These are phyloP conservation scores for Progne subis DNA, from an alignment of 2,113 vertebrate species.

Conservation along the genomic window DNA sequence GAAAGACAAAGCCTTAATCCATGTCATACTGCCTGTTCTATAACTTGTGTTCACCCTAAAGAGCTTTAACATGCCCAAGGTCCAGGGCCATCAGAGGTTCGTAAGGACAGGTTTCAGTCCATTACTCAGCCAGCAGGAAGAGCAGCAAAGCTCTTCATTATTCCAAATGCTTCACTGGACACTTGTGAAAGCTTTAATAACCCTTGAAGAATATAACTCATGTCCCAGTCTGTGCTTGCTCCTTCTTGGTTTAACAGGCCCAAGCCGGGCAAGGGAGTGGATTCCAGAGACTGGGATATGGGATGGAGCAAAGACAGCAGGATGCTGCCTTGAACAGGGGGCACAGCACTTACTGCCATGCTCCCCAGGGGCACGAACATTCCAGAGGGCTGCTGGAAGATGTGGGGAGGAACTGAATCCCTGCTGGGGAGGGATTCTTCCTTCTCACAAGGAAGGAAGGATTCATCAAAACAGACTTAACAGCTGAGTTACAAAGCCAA, in stretches of 20 bases:
- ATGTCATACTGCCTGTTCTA: background rate
- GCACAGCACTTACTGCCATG: fast-evolving
- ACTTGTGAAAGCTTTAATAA: background rate
- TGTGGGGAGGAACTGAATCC: background rate
- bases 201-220: background rate
- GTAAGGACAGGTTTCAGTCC: background rate
- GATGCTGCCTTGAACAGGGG: fast-evolving
- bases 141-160: background rate
- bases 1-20: background rate
- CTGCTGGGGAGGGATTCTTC: background rate
- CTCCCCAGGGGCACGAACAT: background rate
- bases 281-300: fast-evolving
- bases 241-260: background rate
- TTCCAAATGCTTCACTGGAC: background rate
- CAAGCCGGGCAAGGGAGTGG: background rate
- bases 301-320: background rate
- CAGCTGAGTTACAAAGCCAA: background rate
- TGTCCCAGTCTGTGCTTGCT: background rate
- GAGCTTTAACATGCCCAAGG: background rate
- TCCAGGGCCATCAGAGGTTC: background rate
- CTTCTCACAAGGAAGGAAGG: background rate
- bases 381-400: background rate
- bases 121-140: background rate
- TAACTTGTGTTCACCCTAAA: background rate
- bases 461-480: background rate